Evolutionary conservation across 2,888 invertebrate genomes (phyloP).

Genomic region (Busseola fusca): DNA sequence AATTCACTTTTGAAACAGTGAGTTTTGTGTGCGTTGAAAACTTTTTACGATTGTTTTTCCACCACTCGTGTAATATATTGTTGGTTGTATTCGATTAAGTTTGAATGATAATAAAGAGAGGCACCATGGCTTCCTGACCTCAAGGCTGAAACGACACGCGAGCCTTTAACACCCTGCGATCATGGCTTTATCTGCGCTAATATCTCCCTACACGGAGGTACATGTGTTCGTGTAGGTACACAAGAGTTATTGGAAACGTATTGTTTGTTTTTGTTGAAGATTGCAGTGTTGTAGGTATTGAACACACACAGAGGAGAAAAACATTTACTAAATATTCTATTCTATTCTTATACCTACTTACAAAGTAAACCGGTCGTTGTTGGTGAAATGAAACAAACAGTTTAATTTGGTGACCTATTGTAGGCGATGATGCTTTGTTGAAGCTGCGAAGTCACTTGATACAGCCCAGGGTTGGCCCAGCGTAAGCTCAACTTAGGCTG

Average conservation of each 20-base stretch:
- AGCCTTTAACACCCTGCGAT: slow-evolving; percentile 70
- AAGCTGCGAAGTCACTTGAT: neutral
- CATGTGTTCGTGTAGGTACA: slow-evolving; percentile 43
- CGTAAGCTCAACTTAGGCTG: no score
- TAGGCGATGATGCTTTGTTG: neutral
- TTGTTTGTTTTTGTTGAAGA: slow-evolving; percentile 32
- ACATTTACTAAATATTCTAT: neutral
- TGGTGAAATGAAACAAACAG: neutral
- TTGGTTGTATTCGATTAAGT: slow-evolving; percentile 80
- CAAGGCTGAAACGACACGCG: slow-evolving; percentile 81
- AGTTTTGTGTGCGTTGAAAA: slow-evolving; percentile 55
- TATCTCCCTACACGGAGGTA: slow-evolving; percentile 66
- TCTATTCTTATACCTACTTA: neutral
- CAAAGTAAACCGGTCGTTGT: neutral
- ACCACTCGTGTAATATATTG: slow-evolving; percentile 70
- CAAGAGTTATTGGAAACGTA: slow-evolving; percentile 40
- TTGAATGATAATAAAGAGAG: slow-evolving; percentile 80
- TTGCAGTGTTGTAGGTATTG: neutral
- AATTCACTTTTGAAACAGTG: slow-evolving; percentile 47
- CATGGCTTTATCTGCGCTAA: slow-evolving; percentile 76
- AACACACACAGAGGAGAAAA: neutral
- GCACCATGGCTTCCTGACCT: slow-evolving; percentile 61
- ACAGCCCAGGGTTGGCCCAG: no score
- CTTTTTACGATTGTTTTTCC: slow-evolving; percentile 65
- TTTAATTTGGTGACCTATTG: neutral